Evolutionary conservation across 1,140 invertebrate genomes (phyloP), one percentile per base, ranked within the genome.

Genomic region (Archivesica marissinica): DNA sequence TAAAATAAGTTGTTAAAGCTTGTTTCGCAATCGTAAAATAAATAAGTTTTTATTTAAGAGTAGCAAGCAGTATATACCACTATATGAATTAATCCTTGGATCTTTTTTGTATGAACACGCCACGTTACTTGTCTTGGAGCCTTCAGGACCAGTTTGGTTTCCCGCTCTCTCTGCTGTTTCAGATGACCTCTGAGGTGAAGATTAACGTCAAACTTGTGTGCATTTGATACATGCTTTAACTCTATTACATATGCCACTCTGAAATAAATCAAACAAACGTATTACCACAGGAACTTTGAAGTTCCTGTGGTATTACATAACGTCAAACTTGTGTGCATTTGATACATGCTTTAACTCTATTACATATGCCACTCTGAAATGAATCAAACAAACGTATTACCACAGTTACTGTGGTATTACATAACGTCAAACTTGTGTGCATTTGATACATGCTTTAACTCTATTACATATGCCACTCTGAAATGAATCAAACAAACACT

Each of bases 221-320:
- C 23, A 15, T 74, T n/a, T 2, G 83, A 84, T 17, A 72, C 56
- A 28, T 80, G 20, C 44, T 54, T 68, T 35, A 88, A 28, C 44
- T 88, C 87, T 39, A 88, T 88, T 28, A 88, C 82, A 83, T 86
- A 88, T 0, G 82, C 84, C 0, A 80, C 76, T 50, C 87, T 88
- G 80, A 17, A 76, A 66, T 9, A 39, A 38, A 85, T 17, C 44
- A 20, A 4, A 75, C n/a, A n/a, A n/a, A n/a, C n/a, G n/a, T n/a
- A n/a, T n/a, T n/a, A n/a, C n/a, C n/a, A n/a, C n/a, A n/a, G n/a
- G n/a, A n/a, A n/a, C n/a, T n/a, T n/a, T n/a, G n/a, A n/a, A n/a
- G n/a, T n/a, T n/a, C n/a, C 76, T 54, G 15, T 86, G 81, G 6
- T 88, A 84, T 70, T 86, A 59, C 28, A 86, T 74, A n/a, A 86